A percentile compares a stretch with the other conserved stretches of the same genome.
Conservation (phyloP, 2,113 vertebrate species). For the Hydrolagus affinis region DNA sequence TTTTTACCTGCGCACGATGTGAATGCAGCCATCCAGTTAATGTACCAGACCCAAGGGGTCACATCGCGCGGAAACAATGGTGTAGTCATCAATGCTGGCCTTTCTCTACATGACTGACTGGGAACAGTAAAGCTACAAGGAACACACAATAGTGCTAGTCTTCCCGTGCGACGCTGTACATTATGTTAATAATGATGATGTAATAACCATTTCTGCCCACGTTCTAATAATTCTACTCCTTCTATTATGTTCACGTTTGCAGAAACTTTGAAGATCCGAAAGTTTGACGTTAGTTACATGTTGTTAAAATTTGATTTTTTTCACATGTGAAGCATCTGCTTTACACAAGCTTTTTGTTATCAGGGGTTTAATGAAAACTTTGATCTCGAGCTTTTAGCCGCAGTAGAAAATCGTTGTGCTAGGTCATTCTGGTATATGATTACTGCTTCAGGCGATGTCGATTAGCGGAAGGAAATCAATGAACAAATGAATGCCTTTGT, state of each 20-base stretch:
- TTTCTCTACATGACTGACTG: background rate
- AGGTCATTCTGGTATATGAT: conserved; percentile 6
- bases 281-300: background rate
- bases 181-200: background rate
- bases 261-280: background rate
- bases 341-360: background rate
- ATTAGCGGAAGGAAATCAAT: conserved; percentile 25
- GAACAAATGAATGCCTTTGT: conserved; percentile 19
- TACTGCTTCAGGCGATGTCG: background rate
- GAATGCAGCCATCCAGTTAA: background rate
- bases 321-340: too few relatives aligned
- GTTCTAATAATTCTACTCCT: background rate
- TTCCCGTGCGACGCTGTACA: too few relatives aligned
- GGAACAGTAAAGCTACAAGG: background rate
- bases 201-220: background rate
- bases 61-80: background rate
- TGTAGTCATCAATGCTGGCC: background rate
- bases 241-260: background rate
- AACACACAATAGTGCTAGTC: too few relatives aligned
- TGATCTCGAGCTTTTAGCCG: background rate
- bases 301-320: background rate
- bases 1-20: background rate
- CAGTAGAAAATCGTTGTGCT: background rate
- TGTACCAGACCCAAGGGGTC: background rate
- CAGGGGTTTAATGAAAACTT: background rate